Evolutionary conservation across 2,888 invertebrate species (phyloP).

Genomic region (Seladonia tumulorum): DNA sequence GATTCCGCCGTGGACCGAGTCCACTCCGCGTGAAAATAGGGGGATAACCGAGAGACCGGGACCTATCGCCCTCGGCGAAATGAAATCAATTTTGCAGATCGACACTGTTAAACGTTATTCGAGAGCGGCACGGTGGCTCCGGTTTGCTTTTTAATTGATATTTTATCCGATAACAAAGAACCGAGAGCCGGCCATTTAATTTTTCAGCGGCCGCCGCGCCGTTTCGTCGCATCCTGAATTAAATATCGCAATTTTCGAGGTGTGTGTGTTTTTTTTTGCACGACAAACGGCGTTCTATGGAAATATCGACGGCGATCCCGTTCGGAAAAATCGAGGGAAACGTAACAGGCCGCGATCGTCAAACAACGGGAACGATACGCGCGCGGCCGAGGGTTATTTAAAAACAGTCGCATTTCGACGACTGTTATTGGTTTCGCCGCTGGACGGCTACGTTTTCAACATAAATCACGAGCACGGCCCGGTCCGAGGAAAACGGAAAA

Average conservation of each 20-base stretch:
- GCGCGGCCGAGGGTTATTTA: constrained; percentile 2
- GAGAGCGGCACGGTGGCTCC: too few species aligned
- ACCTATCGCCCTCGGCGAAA: neutral
- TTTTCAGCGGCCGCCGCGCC: neutral
- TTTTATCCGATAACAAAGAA: neutral
- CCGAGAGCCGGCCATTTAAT: neutral
- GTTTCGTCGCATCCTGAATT: neutral
- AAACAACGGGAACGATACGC: neutral
- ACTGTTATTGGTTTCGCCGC: neutral
- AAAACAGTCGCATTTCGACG: constrained; percentile 5
- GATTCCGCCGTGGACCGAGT: constrained; percentile 7
- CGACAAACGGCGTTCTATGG: constrained; percentile 5
- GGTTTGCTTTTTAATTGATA: constrained; percentile 16
- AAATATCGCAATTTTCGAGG: neutral
- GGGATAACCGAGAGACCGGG: constrained; percentile 6
- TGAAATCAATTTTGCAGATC: constrained; percentile 31
- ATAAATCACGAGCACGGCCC: constrained; percentile 1
- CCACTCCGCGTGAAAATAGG: neutral
- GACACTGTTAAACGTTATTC: neutral
- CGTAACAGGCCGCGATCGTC: neutral
- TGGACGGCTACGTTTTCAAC: neutral
- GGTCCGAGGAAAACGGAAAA: neutral
- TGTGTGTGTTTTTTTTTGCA: neutral
- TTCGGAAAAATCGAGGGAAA: neutral
- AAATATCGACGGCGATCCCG: neutral